Percentiles rank a stretch among this genome's conserved stretches.
These are phyloP conservation scores for Mellivora capensis DNA, from an alignment of 2,113 vertebrate genomes.

Conservation along the genomic window DNA sequence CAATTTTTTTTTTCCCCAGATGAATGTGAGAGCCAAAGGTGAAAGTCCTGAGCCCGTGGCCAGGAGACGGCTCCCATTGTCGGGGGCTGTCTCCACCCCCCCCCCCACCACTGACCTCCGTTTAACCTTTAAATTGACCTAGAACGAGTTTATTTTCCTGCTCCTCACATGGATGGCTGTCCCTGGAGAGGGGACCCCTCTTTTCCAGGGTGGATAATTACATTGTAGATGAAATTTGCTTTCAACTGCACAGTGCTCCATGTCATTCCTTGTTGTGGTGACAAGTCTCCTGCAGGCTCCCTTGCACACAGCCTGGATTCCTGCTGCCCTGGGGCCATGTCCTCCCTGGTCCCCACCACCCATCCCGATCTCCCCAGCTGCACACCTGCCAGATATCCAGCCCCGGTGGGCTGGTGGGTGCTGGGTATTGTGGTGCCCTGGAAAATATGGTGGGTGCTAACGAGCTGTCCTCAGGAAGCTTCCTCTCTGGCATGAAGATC, in stretches of 20 bases:
- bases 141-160: constrained; percentile 50
- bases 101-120: not conserved
- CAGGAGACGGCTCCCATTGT: not conserved
- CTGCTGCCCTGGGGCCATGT: rapidly evolving
- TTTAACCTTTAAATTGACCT: constrained; percentile 63
- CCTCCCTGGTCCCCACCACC: not conserved
- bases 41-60: constrained; percentile 50
- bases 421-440: rapidly evolving
- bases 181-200: constrained; percentile 39
- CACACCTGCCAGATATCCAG: rapidly evolving
- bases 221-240: constrained; percentile 29
- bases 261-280: not conserved
- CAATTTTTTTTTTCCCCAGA: constrained; percentile 30
- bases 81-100: not conserved
- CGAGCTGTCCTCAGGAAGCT: not conserved
- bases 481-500: not conserved
- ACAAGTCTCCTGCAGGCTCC: not conserved
- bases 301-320: not conserved
- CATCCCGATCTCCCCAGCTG: rapidly evolving
- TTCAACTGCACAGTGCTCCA: not conserved
- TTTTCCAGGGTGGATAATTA: constrained; percentile 46
- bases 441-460: rapidly evolving
- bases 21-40: constrained; percentile 57
- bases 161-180: constrained; percentile 9
- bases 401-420: rapidly evolving